Conservation (phyloP, 1,140 invertebrate genomes). For the Apis laboriosa region DNA sequence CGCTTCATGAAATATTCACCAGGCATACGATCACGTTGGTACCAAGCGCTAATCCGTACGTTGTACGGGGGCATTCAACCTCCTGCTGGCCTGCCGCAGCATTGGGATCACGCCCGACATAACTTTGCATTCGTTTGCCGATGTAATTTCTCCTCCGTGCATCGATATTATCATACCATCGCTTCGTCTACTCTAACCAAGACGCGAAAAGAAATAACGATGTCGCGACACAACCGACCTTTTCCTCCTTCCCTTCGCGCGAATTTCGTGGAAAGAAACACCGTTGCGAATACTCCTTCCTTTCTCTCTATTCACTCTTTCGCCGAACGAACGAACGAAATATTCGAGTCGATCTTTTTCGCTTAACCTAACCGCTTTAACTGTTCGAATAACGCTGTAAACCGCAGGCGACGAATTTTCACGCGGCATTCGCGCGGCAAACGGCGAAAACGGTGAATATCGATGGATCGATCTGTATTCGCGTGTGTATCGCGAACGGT, state of each 20-base stretch:
- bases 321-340: neutral
- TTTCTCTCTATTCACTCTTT: neutral
- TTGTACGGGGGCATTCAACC: slow-evolving; percentile 40
- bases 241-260: neutral
- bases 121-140: slow-evolving; percentile 63
- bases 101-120: slow-evolving; percentile 63
- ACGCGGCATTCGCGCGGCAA: neutral
- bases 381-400: neutral
- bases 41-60: slow-evolving; percentile 65
- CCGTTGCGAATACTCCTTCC: slow-evolving; percentile 14
- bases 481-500: slow-evolving; percentile 3
- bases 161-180: slow-evolving; percentile 19
- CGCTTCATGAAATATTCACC: slow-evolving; percentile 78
- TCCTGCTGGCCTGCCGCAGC: neutral
- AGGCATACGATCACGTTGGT: slow-evolving; percentile 70
- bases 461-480: slow-evolving; percentile 6
- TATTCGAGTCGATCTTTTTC: too few relatives aligned
- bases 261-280: neutral
- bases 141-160: slow-evolving; percentile 33
- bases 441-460: slow-evolving; percentile 8
- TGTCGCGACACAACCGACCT: neutral
- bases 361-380: neutral
- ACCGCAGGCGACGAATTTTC: slow-evolving; percentile 16
- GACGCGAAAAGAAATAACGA: slow-evolving; percentile 30
- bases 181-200: slow-evolving; percentile 40